Base-by-base conservation (phyloP, 2,888 invertebrate genomes). In the Aromia moschata region DNA sequence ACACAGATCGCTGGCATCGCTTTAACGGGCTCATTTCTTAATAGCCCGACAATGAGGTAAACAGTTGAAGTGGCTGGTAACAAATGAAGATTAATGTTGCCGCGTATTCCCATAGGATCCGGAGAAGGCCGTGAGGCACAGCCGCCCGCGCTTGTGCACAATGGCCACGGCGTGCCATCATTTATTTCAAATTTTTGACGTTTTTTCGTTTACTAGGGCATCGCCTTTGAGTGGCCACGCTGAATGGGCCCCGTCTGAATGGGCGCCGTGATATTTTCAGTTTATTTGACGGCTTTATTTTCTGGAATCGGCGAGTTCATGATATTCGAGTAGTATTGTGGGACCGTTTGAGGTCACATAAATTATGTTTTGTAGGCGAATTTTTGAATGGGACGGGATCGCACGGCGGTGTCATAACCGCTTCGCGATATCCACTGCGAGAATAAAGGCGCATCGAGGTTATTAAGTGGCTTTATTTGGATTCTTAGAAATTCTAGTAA, bases 31-130 rank as follows among this genome's bases (percentile, higher is more conserved):
- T 66, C 65, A 65, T 68, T 70, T 71, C 71, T 69, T 73, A 74
- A 74, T 70, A 67, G 71, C 55, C 64, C 63, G 70, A 76, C 75
- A 76, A 76, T 76, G 72, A 73, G 68, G 72, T 74, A 76, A 78
- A 76, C 74, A 77, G 72, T 76, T 77, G 75, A 79, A 79, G 79
- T 78, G 78, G 79, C 69, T 72, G 79, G 76, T 75, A 79, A 79
- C 79, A 79, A 79, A 79, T 79, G 78, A 79, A 79, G 79, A 79
- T 79, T 79, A 79, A 79, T 79, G 78, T 74, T 69, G 59, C 67
- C 65, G 71, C 71, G 71, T 64, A 72, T 77, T 77, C 77, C 76
- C 77, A 77, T 71, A 74, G 74, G 75, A 70, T 67, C 69, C n/a
- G n/a, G 56, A 58, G 67, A 47, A 52, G 68, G 62, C 59, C 56